Base-by-base conservation (phyloP, 1,140 invertebrate species). In the Drosophila rufa region DNA sequence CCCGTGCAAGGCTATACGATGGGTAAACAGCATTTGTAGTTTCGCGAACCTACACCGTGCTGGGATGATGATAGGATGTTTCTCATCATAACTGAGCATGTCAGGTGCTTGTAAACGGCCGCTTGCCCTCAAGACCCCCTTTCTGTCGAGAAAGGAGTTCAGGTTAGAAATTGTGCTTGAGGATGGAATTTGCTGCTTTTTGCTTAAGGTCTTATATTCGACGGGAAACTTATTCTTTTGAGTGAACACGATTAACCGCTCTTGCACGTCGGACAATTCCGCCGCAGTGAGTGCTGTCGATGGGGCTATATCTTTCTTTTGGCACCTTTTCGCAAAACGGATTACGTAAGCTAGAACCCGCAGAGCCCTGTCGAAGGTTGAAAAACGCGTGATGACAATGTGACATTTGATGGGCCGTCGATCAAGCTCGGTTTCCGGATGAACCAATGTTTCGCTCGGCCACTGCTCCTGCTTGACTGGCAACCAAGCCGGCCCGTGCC, bases 61-160 rank as follows among this genome's bases (percentile, higher is more conserved):
- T 14, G 40, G 38, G 14, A 40, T 40, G 12, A 40, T 40, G 38
- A 40, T 14, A 4, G 38, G 38, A 40, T 15, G 42, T 17, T 45
- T 17, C n/a, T 45, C n/a, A 45, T 45, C n/a, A 33, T 56, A 56
- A 8, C 53, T 40, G 5, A 56, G 36, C 53, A 56, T 56, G 3
- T 56, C 36, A 56, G 53, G 40, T 25, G 53, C 36, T n/a, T 14
- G 53, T 42, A 56, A 17, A 11, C 38, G 15, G 3, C 15, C 55
- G 38, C 22, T 27, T 27, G 55, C 55, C 25, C 38, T 17, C 6
- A 57, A 57, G 38, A 57, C 15, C 5, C 55, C 38, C 0, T 55
- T 9, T 2, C n/a, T 22, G 51, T 55, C 33, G 17, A 55, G 11
- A 55, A 55, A n/a, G 30, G 30, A 30, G 17, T 22, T 38, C 22